These are phyloP conservation scores for Sorex araneus DNA, from an alignment of 2,113 vertebrate species.

Conservation along the genomic window DNA sequence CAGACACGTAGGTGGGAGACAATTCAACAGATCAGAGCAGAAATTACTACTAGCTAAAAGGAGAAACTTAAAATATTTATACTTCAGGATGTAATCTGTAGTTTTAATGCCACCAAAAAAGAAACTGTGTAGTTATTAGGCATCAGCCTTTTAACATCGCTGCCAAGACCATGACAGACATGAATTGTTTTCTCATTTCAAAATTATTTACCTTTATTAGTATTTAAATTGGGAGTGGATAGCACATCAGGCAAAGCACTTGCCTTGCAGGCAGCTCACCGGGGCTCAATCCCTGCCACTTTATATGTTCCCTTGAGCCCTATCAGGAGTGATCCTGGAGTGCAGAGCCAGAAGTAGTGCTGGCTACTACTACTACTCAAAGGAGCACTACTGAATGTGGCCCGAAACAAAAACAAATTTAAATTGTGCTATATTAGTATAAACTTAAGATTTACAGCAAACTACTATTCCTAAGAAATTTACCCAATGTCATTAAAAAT, in stretches of 20 bases:
- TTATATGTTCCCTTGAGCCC: too few species aligned
- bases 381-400: too few species aligned
- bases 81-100: constrained; percentile 46
- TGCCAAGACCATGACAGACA: constrained; percentile 35
- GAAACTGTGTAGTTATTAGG: constrained; percentile 54
- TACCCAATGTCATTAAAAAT: constrained; percentile 15
- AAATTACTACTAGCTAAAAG: constrained; percentile 24
- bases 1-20: background rate
- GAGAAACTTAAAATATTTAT: constrained; percentile 62
- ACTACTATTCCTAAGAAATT: constrained; percentile 4
- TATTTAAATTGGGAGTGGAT: background rate
- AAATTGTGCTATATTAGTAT: constrained; percentile 14
- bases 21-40: constrained; percentile 36
- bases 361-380: too few species aligned
- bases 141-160: constrained; percentile 14
- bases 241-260: too few species aligned
- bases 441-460: constrained; percentile 23
- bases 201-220: constrained; percentile 26
- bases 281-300: too few species aligned
- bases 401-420: background rate
- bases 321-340: too few species aligned
- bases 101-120: constrained; percentile 57
- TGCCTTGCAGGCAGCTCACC: too few species aligned
- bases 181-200: constrained; percentile 6
- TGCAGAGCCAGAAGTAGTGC: too few species aligned